Conservation (phyloP, 2,888 invertebrate species). For the Dinocampus coccinellae region DNA sequence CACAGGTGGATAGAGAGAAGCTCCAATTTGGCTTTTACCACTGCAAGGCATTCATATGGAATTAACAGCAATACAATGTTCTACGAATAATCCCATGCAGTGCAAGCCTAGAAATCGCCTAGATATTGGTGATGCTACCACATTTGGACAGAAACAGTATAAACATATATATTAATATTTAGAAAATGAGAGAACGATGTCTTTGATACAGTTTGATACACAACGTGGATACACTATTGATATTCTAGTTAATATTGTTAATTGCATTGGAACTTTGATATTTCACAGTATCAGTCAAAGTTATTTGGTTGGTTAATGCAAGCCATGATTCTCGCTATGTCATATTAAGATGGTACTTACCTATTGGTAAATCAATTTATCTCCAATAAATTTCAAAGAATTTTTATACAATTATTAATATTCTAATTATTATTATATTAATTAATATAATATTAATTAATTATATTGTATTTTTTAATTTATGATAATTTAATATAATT, state of each 20-base stretch:
- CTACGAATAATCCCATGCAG: slow-evolving; percentile 51
- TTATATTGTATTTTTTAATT: too few species aligned
- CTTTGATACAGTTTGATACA: not conserved
- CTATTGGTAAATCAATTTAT: not conserved
- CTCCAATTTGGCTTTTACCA: slow-evolving; percentile 15
- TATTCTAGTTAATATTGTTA: slow-evolving; percentile 57
- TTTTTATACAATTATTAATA: too few species aligned
- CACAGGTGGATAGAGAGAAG: slow-evolving; percentile 10
- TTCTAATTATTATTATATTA: not conserved
- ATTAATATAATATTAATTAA: too few species aligned
- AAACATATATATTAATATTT: not conserved
- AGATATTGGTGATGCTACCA: slow-evolving; percentile 26
- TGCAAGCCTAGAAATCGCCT: slow-evolving; percentile 38
- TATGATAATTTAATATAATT: too few species aligned
- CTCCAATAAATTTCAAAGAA: not conserved
- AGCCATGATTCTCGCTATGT: not conserved
- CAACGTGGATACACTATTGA: slow-evolving; percentile 11
- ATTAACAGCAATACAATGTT: slow-evolving; percentile 44
- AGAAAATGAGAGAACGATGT: not conserved
- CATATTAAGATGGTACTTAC: not conserved
- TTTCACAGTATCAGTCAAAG: slow-evolving; percentile 38
- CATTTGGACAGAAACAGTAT: not conserved
- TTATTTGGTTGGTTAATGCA: not conserved
- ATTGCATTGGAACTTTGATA: slow-evolving; percentile 59
- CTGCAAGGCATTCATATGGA: slow-evolving; percentile 29